Base-by-base conservation (phyloP, 2,797 vertebrate genomes). In the Cirrhinus mrigala region DNA sequence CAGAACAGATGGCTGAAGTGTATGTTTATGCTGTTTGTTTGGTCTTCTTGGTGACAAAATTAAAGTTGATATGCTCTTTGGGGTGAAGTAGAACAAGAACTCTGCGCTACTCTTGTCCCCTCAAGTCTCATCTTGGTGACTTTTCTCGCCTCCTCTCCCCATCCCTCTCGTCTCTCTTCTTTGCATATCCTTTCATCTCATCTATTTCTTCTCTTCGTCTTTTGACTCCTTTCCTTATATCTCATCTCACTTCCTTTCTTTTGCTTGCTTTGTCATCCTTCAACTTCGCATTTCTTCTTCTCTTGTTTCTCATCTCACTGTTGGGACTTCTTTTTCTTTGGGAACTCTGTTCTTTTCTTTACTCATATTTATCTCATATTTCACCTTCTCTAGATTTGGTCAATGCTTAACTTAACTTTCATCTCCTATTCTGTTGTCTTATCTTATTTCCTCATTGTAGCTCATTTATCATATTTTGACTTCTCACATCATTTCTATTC, bases 1-100 rank as follows among this genome's bases (percentile, higher is more conserved):
- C 18, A 52, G 46, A 48, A 74, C 85, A 85, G 85, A 84, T 87
- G 80, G 69, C 81, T 29, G 56, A 14, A 11, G 40, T 58, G 78
- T 84, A n/a, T 73, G 40, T 29, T 54, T n/a, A 24, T 37, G n/a
- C 80, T 46, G 29, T 75, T 56, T 64, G 29, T 56, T 48, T 82
- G 16, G 66, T 69, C 33, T 44, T 58, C 29, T 44, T 16, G 1
- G 66, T 22, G 50, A 37, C 16, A 56, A 24, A 73, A 82, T 85
- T 52, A 50, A 58, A 46, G 82, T 40, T 83, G 70, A 76, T 80
- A 78, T 69, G 48, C 70, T 75, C 82, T 76, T 83, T 54, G 58
- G n/a, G 29, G 73, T 37, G 4, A 82, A 48, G 22, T 79, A 33
- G 27, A 52, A 84, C 18, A 62, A 73, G 54, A 40, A 50, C 58